Percentiles rank a stretch among this genome's conserved stretches.
Evolutionary conservation across 2,113 vertebrate species (phyloP).

Genomic region (Dasypus novemcinctus): DNA sequence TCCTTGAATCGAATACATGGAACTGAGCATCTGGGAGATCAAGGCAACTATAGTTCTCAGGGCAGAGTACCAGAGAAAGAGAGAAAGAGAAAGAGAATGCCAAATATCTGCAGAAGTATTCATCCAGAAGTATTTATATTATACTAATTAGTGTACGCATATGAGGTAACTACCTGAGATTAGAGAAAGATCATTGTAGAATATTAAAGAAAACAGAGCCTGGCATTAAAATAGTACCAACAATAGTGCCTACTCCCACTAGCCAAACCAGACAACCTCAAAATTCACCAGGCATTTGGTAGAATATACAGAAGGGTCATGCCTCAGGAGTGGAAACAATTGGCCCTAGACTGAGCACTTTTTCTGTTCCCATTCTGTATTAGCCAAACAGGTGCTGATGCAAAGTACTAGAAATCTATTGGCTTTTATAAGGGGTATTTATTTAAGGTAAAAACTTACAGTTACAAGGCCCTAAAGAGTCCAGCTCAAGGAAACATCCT

Average conservation of each 20-base stretch:
- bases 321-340: not conserved
- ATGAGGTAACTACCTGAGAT: not conserved
- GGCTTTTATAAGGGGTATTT: too few species aligned
- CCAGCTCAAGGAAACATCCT: too few species aligned
- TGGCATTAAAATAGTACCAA: too few species aligned
- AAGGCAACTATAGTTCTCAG: not conserved
- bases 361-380: not conserved
- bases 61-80: not conserved
- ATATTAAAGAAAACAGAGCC: not conserved
- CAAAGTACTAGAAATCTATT: too few species aligned
- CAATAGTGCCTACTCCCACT: not conserved
- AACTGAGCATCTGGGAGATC: not conserved
- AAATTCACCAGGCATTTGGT: not conserved
- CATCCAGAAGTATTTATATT: not conserved
- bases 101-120: not conserved
- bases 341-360: not conserved
- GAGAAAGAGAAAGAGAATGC: not conserved
- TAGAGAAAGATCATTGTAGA: not conserved
- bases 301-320: not conserved
- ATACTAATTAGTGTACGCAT: not conserved
- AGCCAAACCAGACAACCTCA: not conserved
- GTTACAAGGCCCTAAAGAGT: too few species aligned
- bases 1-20: too few species aligned
- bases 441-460: too few species aligned
- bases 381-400: too few species aligned